Conservation (phyloP, 2,888 invertebrate species). For the Rotaria magnacalcarata region DNA sequence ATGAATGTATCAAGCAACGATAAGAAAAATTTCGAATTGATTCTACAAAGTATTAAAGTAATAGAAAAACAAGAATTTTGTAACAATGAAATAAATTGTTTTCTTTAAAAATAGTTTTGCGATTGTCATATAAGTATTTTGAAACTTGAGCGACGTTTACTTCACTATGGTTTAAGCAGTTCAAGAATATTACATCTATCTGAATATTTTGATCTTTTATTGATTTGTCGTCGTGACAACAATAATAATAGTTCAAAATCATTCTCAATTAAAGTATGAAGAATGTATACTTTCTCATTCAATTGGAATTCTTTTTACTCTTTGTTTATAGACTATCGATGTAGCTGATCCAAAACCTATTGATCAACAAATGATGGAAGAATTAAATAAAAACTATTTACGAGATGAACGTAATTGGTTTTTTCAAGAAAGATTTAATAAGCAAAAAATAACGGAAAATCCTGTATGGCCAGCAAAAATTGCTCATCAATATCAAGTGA, state of each 20-base stretch:
- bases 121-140: background rate
- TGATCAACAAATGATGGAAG: background rate
- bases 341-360: background rate
- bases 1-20: background rate
- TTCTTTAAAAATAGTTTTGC: background rate
- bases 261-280: background rate
- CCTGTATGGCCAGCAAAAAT: slow-evolving; percentile 21
- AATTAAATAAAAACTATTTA: background rate
- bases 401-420: background rate
- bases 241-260: background rate
- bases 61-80: background rate
- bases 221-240: background rate
- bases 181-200: background rate
- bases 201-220: slow-evolving; percentile 26
- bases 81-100: background rate
- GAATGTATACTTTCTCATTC: too few species aligned
- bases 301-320: too few species aligned
- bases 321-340: background rate
- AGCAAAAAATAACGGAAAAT: background rate
- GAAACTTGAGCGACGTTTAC: background rate
- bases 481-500: background rate
- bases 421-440: background rate
- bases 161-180: background rate
- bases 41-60: background rate
- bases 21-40: background rate